These are phyloP conservation scores for Malacosoma neustria DNA, from an alignment of 2,888 invertebrate genomes.

Conservation along the genomic window DNA sequence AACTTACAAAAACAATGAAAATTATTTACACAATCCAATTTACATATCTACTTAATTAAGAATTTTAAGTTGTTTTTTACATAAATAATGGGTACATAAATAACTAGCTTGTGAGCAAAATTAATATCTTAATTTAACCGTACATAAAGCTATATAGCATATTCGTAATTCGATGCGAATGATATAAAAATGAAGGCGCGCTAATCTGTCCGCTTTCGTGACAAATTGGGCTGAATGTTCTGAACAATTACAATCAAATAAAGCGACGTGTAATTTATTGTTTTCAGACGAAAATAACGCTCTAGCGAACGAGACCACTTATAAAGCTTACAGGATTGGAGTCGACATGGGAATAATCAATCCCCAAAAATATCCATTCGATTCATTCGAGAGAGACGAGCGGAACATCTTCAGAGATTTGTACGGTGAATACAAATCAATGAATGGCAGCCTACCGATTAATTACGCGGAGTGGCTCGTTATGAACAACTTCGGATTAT, in stretches of 20 bases:
- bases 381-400: conserved; percentile 38
- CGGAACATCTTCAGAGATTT: conserved; percentile 36
- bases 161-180: too few relatives aligned
- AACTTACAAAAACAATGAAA: too few relatives aligned
- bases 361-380: conserved; percentile 40
- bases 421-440: conserved; percentile 26
- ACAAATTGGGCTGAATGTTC: conserved; percentile 15
- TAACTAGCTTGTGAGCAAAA: too few relatives aligned
- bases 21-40: too few relatives aligned
- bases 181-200: conserved; percentile 17
- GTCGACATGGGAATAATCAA: conserved; percentile 47
- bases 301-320: conserved; percentile 23
- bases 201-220: conserved; percentile 13
- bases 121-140: too few relatives aligned
- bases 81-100: too few relatives aligned
- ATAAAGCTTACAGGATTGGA: conserved; percentile 27
- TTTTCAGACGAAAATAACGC: conserved; percentile 25
- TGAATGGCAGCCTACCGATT: conserved; percentile 28
- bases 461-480: conserved; percentile 48
- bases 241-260: conserved; percentile 13
- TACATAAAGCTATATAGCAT: too few relatives aligned
- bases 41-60: too few relatives aligned
- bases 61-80: too few relatives aligned
- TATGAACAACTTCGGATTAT: conserved; percentile 44
- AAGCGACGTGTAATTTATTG: conserved; percentile 16